Evolutionary conservation across 2,797 vertebrate species (phyloP).

Genomic region (Synanceia verrucosa): DNA sequence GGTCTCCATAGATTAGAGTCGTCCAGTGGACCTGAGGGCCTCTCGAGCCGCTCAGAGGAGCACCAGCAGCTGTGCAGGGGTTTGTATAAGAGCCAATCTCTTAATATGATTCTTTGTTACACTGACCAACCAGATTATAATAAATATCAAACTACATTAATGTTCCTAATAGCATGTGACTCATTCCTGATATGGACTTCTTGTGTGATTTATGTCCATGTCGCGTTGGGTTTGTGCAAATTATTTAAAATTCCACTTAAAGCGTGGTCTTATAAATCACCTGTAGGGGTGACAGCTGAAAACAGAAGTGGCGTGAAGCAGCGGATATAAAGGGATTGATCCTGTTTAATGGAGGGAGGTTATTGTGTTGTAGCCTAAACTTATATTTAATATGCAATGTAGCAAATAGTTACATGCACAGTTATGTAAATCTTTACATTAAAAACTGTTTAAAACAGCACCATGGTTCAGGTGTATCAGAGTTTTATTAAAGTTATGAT

Average conservation of each 20-base stretch:
- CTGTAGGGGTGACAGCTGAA: not conserved
- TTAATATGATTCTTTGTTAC: not conserved
- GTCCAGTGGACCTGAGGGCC: constrained; percentile 12
- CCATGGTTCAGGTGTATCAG: too few relatives aligned
- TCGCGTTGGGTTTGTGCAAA: constrained; percentile 13
- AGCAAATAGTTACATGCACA: too few relatives aligned
- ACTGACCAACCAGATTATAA: constrained; percentile 3
- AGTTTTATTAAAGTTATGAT: too few relatives aligned
- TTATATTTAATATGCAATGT: too few relatives aligned
- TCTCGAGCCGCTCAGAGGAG: constrained; percentile 10
- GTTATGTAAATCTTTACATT: too few relatives aligned
- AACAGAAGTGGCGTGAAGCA: not conserved
- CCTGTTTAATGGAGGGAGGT: not conserved
- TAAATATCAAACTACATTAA: not conserved
- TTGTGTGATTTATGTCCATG: not conserved
- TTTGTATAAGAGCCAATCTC: not conserved
- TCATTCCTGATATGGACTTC: constrained; percentile 13
- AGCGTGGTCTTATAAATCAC: not conserved
- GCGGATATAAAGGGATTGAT: not conserved
- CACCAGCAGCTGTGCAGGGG: constrained; percentile 25
- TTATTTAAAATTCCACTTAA: not conserved
- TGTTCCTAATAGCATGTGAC: not conserved
- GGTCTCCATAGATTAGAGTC: constrained; percentile 42
- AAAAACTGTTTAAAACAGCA: too few relatives aligned
- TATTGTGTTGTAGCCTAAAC: too few relatives aligned